Base-by-base conservation (phyloP, 2,113 vertebrate genomes). In the Dissostichus mawsoni region DNA sequence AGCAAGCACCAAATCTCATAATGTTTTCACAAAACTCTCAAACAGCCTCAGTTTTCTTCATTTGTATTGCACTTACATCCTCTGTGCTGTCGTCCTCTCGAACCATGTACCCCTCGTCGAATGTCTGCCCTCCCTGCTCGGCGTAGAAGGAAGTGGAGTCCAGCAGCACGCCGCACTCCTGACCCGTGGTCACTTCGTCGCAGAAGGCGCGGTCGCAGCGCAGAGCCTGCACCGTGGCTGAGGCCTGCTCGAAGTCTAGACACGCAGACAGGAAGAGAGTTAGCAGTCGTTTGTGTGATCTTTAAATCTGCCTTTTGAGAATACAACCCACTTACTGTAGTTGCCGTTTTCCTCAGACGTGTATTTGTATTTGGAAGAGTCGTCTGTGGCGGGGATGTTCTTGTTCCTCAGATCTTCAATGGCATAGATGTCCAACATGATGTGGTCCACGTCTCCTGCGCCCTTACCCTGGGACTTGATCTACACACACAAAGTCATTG, bases 361-460 rank as follows among this genome's bases (percentile, higher is more conserved):
- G 89, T 99, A 99, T 69, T 29, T 94, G 80, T 99, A 99, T 81
- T 99, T 99, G 6, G 94, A 95, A 0, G 95, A 94, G 74, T 99
- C 98, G 0, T 99, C 96, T 0, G 98, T 99, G 53, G 94, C 92
- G 4, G 95, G 91, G 11, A 96, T 74, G 0, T 94, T 95, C 74
- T 57, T 95, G 78, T 95, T 96, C 62, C 97, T 95, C 23, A 99
- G 96, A 77, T 99, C 98, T 71, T 99, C 98, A 0, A 99, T 99
- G 63, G 98, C 97, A 0, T 99, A 99, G 70, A 99, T 99, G 92
- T 99, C 98, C 93, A 99, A 85, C 98, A 99, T 99, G 86, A 99
- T 95, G 82, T 97, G 96, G 62, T 99, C 98, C 78, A 94, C 96
- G 0, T 95, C 97, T 5, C 97, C 97, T 0, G 96, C 93, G 4